Conservation (phyloP, 1,140 invertebrate species). For the Drosophila melanica region DNA sequence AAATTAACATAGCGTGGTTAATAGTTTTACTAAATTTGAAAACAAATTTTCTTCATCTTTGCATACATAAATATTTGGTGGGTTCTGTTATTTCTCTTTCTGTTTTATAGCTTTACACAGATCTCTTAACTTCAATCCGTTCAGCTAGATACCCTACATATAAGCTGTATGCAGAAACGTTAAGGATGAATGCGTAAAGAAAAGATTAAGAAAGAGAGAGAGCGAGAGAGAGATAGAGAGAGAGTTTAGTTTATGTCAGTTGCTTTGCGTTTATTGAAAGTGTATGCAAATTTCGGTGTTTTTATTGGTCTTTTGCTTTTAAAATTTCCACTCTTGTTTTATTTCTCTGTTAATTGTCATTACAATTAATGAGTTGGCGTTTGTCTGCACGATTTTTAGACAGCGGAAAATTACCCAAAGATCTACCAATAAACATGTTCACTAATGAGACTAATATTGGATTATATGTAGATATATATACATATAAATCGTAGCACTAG, state of each 20-base stretch:
- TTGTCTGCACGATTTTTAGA: slow-evolving; percentile 28
- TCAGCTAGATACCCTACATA: not conserved
- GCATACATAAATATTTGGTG: slow-evolving; percentile 19
- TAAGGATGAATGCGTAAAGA: too few species aligned
- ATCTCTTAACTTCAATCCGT: not conserved
- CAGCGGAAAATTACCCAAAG: slow-evolving; percentile 42
- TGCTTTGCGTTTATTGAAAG: not conserved
- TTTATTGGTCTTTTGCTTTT: not conserved
- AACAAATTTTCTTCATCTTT: slow-evolving; percentile 66
- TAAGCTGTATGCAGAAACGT: too few species aligned
- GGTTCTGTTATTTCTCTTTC: not conserved
- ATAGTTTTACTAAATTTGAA: slow-evolving; percentile 79
- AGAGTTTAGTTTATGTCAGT: not conserved
- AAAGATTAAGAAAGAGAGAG: too few species aligned
- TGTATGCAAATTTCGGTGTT: slow-evolving; percentile 13
- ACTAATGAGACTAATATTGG: slow-evolving; percentile 29
- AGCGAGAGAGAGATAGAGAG: too few species aligned
- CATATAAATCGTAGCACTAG: too few species aligned
- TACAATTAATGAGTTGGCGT: slow-evolving; percentile 56
- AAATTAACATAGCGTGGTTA: slow-evolving; percentile 80
- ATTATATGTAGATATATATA: not conserved
- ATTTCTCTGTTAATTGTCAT: slow-evolving; percentile 64
- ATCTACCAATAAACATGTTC: not conserved
- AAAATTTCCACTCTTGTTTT: slow-evolving; percentile 42
- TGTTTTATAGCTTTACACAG: not conserved